Evolutionary conservation across 2,888 invertebrate species (phyloP), one percentile per base, ranked within the genome.

Genomic region (Habroteleia sp.): DNA sequence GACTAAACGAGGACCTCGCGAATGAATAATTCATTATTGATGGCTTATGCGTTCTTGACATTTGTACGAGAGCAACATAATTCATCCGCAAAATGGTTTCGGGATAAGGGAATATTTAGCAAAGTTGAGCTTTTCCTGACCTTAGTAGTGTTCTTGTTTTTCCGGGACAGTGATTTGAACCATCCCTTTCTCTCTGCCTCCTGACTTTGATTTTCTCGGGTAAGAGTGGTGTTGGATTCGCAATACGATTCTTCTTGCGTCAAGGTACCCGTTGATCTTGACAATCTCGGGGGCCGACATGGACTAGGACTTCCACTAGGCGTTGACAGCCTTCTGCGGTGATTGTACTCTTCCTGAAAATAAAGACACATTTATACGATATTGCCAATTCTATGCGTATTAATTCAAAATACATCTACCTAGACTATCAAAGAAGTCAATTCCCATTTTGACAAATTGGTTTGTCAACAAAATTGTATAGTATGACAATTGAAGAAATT

Each of bases 91-190:
- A 54, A 42, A 71, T 42, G n/a, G 52, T 31, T 60, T 54, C 14
- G 25, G 7, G 7, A 3, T 5, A 16, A 31, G 62, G 20, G 41
- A 60, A 48, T 69, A 27, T 3, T 3, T 3, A 3, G 3, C 7
- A 5, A 6, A 25, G 7, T 3, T 25, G n/a, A n/a, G n/a, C 37
- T 54, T 72, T 52, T 62, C 17, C 71, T 72, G 1, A 92, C 93
- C 90, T 90, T 89, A 76, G 89, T 88, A 54, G 86, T 88, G 82
- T 90, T 85, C 74, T 88, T 90, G 82, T 92, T 93, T 86, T 94
- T 94, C 85, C 93, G 92, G 46, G 94, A 92, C 42, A 94, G 91
- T 0, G 94, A 94, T 85, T 95, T 95, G 89, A 95, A 95, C 95
- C 95, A 95, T 84, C 93, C 87, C 77, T 85, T 84, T 76, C 85